phyloP scores from a whole-genome alignment of 2,797 vertebrate species.

The Mustela erminea region DNA sequence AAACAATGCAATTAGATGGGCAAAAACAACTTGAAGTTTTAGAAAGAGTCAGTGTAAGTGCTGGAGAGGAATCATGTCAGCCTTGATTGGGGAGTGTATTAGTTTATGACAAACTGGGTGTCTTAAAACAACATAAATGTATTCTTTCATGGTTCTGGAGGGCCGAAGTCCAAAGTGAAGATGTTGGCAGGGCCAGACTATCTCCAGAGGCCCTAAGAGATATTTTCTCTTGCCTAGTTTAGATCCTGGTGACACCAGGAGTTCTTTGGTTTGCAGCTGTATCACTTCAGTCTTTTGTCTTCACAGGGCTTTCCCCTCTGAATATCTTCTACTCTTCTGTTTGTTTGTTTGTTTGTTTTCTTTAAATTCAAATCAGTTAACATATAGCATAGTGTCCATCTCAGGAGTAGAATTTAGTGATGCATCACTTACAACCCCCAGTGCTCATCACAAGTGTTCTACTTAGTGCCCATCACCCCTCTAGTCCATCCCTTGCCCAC shows the following conservation, averaged over 20 bases:
- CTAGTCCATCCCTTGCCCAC: too few species aligned
- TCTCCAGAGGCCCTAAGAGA: too few species aligned
- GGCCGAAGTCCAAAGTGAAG: not conserved
- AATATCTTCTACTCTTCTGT: not conserved
- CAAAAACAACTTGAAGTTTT: not conserved
- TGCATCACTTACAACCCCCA: not conserved
- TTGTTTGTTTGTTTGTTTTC: not conserved
- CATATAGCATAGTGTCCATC: not conserved
- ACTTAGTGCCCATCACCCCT: too few species aligned
- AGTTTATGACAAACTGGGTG: not conserved
- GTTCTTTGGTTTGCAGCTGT: not conserved
- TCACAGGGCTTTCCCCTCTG: not conserved
- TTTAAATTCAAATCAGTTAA: not conserved
- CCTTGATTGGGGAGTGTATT: not conserved
- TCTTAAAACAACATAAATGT: not conserved
- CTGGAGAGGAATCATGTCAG: not conserved
- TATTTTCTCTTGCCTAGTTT: too few species aligned
- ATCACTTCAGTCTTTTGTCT: not conserved
- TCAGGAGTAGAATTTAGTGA: not conserved
- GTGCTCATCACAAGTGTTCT: too few species aligned
- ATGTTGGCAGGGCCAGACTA: not conserved
- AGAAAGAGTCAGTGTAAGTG: not conserved
- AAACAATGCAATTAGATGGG: not conserved
- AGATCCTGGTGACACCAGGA: not conserved
- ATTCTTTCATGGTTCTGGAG: not conserved